Base-by-base conservation (phyloP, 2,113 vertebrate genomes). In the Camelus dromedarius region DNA sequence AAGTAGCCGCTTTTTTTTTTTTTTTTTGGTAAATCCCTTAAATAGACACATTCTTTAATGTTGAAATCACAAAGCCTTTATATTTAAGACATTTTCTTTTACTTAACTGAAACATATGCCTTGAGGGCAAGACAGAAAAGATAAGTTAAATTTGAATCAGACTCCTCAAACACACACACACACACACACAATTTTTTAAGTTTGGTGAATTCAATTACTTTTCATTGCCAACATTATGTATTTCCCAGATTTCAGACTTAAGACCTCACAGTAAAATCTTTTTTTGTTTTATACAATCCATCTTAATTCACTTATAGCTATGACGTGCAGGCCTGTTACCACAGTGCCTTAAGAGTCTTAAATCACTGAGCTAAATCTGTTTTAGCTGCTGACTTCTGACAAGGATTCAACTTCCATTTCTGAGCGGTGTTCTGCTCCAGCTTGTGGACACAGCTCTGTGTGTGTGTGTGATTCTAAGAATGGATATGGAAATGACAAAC, bases 11-110 rank as follows among this genome's bases (percentile, higher is more conserved):
- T 42, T 42, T 42, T 42, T 42, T 42, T 38, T 42, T 42, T 38
- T 38, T 42, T 42, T 83, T 84, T 87, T 30, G 15, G 66, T 20
- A 3, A 97, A 92, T 91, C 30, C 46, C 79, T n/a, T 89, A 97
- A 83, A 81, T 95, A 69, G 1, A 0, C 54, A 50, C 94, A 81
- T 89, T 94, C 69, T 82, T 96, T 84, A 83, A 66, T 96, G 46
- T 72, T 91, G 60, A 83, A 84, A 35, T 91, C 28, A 35, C 2
- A 24, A 79, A 95, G 82, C 11, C 30, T 73, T 48, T 67, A 70
- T 14, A 28, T 93, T 28, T 84, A 35, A 67, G 54, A 62, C 2
- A 35, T 30, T 91, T 22, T 42, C 20, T 22, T 72, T 75, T 30
- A 8, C 42, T 85, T 86, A 79, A 46, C 13, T 38, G 12, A 75